These are phyloP conservation scores for Drosophila teissieri DNA, from an alignment of 1,140 invertebrate genomes.

Conservation along the genomic window DNA sequence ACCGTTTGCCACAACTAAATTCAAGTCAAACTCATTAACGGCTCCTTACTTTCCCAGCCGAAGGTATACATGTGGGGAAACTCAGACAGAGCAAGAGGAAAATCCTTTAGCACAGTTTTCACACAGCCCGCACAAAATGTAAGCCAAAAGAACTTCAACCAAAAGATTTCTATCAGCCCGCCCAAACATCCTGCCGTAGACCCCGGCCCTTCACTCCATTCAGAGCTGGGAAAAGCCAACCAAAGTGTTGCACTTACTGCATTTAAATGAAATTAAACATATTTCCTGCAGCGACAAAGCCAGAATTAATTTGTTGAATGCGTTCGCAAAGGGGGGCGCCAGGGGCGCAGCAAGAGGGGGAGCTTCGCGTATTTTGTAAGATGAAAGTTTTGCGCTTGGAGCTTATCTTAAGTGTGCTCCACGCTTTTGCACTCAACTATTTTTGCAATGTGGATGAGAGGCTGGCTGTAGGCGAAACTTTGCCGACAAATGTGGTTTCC, in stretches of 20 bases:
- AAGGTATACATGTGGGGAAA: slow-evolving; percentile 11
- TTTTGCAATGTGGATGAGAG: slow-evolving; percentile 44
- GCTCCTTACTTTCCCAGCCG: slow-evolving; percentile 1
- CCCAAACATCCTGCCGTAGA: background rate
- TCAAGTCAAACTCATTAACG: slow-evolving; percentile 29
- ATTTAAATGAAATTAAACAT: slow-evolving; percentile 82
- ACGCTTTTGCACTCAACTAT: slow-evolving; percentile 81
- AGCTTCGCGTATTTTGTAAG: slow-evolving; percentile 73
- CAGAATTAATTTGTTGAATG: slow-evolving; percentile 82
- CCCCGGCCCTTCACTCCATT: background rate
- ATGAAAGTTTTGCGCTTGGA: slow-evolving; percentile 77
- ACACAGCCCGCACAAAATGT: slow-evolving; percentile 28
- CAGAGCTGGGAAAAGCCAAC: slow-evolving; percentile 51
- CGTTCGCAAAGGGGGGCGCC: slow-evolving; percentile 15
- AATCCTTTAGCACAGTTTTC: slow-evolving; percentile 6
- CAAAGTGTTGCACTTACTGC: slow-evolving; percentile 81
- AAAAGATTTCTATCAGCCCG: slow-evolving; percentile 18
- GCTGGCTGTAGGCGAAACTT: slow-evolving; percentile 67
- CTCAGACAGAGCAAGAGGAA: background rate
- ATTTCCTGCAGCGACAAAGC: slow-evolving; percentile 76
- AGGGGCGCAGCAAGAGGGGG: background rate
- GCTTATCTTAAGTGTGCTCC: slow-evolving; percentile 82
- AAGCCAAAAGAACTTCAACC: slow-evolving; percentile 21
- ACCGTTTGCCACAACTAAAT: slow-evolving; percentile 6
- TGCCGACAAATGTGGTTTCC: slow-evolving; percentile 82